Evolutionary conservation across 1,140 invertebrate genomes (phyloP).

Genomic region (Apis laboriosa): DNA sequence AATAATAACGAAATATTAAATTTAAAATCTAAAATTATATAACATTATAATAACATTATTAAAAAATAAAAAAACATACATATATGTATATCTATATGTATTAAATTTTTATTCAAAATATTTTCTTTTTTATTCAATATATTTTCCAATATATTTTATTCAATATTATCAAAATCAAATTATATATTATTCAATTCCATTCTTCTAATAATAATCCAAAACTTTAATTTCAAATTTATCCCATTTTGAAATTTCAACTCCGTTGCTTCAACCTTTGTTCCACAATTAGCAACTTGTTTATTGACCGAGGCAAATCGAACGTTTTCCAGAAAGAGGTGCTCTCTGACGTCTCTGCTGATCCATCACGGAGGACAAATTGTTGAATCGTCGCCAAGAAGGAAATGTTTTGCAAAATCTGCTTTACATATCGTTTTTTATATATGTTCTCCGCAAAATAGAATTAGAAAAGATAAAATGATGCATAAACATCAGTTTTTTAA

Average conservation of each 20-base stretch:
- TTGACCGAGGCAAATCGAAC: constrained; percentile 6
- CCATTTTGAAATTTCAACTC: background rate
- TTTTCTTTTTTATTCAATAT: too few relatives aligned
- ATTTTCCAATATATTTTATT: too few relatives aligned
- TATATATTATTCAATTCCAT: background rate
- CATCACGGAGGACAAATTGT: constrained; percentile 11
- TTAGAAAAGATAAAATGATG: background rate
- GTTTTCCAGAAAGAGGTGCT: constrained; percentile 1
- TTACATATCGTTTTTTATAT: too few relatives aligned
- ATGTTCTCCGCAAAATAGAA: too few relatives aligned
- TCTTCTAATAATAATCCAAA: background rate
- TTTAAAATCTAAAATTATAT: too few relatives aligned
- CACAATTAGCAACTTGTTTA: constrained; percentile 26
- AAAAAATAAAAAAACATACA: too few relatives aligned
- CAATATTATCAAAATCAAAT: too few relatives aligned
- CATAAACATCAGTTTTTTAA: background rate
- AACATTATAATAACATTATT: too few relatives aligned
- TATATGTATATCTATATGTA: too few relatives aligned
- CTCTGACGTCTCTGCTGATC: background rate
- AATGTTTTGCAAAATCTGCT: constrained; percentile 12
- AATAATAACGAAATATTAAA: too few relatives aligned
- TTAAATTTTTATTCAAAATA: too few relatives aligned
- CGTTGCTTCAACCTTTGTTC: background rate
- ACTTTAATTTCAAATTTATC: background rate
- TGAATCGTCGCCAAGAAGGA: constrained; percentile 27